Evolutionary conservation across 1,140 invertebrate genomes (phyloP).

Genomic region (Oncopeltus fasciatus): DNA sequence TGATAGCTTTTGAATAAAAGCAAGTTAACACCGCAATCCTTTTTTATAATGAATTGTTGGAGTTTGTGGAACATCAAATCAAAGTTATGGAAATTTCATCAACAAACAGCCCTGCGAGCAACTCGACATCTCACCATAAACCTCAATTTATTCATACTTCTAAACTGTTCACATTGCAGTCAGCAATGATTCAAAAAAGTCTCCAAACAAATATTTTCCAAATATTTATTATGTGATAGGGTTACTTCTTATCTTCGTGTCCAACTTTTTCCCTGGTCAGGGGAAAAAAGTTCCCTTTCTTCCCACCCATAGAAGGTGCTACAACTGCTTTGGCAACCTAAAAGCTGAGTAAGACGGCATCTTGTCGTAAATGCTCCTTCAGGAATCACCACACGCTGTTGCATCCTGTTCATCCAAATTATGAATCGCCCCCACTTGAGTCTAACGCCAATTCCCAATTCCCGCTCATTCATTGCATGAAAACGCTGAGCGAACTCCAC

Average conservation of each 20-base stretch:
- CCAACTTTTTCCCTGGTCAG: neutral
- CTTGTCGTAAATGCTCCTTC: neutral
- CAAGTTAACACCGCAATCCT: too few species aligned
- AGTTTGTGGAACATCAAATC: too few species aligned
- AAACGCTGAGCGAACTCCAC: too few species aligned
- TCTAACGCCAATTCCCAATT: neutral
- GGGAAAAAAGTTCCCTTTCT: neutral
- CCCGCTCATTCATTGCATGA: too few species aligned
- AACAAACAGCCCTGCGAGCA: neutral
- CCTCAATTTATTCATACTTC: neutral
- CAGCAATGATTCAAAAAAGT: neutral
- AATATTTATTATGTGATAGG: neutral
- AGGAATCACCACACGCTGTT: neutral
- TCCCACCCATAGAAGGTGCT: too few species aligned
- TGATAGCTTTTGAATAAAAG: too few species aligned
- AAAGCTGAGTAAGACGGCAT: too few species aligned
- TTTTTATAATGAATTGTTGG: too few species aligned
- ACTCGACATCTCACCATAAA: neutral
- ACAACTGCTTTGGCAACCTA: too few species aligned
- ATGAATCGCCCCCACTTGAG: neutral
- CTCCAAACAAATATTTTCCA: neutral
- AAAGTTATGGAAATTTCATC: too few species aligned
- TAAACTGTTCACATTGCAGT: neutral
- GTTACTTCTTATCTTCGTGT: neutral
- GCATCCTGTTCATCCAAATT: neutral